A percentile compares a stretch with the other conserved stretches of the same genome.
These are phyloP conservation scores for Hippocampus comes DNA, from an alignment of 2,113 vertebrate genomes.

Conservation along the genomic window DNA sequence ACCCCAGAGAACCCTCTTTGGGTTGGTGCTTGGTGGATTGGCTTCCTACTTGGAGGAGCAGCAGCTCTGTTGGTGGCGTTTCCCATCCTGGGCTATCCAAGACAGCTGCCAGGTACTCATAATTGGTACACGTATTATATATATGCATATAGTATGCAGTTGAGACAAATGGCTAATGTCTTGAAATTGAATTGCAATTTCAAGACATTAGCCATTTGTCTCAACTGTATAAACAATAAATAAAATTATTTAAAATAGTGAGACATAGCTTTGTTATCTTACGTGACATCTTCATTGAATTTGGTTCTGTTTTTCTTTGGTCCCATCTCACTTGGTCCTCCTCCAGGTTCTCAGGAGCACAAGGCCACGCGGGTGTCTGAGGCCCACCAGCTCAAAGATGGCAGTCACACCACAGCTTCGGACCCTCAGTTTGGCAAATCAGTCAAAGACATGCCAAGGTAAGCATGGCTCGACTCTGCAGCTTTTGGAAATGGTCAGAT, in stretches of 20 bases:
- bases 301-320: background rate
- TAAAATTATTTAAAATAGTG: background rate
- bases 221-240: too few relatives aligned
- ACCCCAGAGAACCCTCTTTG: slow-evolving; percentile 85
- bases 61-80: slow-evolving; percentile 79
- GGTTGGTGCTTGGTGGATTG: slow-evolving; percentile 96
- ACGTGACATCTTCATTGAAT: background rate
- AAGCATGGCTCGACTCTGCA: background rate
- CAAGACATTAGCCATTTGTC: too few relatives aligned
- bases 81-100: slow-evolving; percentile 89
- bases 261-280: background rate
- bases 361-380: slow-evolving; percentile 81
- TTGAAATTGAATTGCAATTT: too few relatives aligned
- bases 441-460: slow-evolving; percentile 88
- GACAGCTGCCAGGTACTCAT: slow-evolving; percentile 83
- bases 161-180: background rate
- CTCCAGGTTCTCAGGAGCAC: slow-evolving; percentile 83
- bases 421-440: slow-evolving; percentile 87
- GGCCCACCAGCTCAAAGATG: slow-evolving; percentile 81
- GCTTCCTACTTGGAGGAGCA: slow-evolving; percentile 83
- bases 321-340: background rate
- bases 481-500: background rate
- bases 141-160: background rate
- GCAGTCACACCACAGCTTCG: slow-evolving; percentile 65
- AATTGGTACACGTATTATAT: background rate